These are phyloP conservation scores for Balearica regulorum DNA, from an alignment of 2,797 vertebrate genomes.

Conservation along the genomic window DNA sequence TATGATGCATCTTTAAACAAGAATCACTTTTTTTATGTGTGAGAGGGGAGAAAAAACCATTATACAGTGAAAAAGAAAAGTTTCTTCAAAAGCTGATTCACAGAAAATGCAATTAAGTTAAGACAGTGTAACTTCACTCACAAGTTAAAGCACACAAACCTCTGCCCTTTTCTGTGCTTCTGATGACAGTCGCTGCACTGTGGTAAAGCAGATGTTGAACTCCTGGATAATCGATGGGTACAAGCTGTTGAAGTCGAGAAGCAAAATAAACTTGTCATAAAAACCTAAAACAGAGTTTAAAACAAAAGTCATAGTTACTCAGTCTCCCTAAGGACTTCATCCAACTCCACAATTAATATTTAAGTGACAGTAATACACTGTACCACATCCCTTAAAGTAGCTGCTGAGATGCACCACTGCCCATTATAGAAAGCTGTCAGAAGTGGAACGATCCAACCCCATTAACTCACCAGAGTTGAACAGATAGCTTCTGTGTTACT, in stretches of 20 bases:
- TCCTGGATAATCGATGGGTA: slow-evolving; percentile 99
- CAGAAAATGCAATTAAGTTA: neutral
- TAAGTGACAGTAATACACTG: neutral
- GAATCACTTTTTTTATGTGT: neutral
- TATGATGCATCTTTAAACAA: neutral
- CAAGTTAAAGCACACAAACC: slow-evolving; percentile 64
- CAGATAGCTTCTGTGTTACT: slow-evolving; percentile 75
- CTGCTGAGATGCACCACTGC: neutral
- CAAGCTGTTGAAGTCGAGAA: slow-evolving; percentile 99
- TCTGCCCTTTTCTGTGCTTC: slow-evolving; percentile 73
- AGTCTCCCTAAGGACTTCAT: neutral
- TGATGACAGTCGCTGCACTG: slow-evolving; percentile 84
- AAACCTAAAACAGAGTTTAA: slow-evolving; percentile 82
- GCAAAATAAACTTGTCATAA: slow-evolving; percentile 97
- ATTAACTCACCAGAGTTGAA: slow-evolving; percentile 70
- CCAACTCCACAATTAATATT: neutral
- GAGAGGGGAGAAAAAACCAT: neutral
- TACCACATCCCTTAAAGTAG: neutral
- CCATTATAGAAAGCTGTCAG: slow-evolving; percentile 57
- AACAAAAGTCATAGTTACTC: slow-evolving; percentile 34
- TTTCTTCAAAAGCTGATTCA: neutral
- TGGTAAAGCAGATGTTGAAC: slow-evolving; percentile 99
- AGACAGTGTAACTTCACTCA: neutral
- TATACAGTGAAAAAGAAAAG: neutral
- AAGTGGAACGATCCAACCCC: slow-evolving; percentile 73